Evolutionary conservation across 1,140 invertebrate species (phyloP).

Genomic region (Melanaphis sacchari): DNA sequence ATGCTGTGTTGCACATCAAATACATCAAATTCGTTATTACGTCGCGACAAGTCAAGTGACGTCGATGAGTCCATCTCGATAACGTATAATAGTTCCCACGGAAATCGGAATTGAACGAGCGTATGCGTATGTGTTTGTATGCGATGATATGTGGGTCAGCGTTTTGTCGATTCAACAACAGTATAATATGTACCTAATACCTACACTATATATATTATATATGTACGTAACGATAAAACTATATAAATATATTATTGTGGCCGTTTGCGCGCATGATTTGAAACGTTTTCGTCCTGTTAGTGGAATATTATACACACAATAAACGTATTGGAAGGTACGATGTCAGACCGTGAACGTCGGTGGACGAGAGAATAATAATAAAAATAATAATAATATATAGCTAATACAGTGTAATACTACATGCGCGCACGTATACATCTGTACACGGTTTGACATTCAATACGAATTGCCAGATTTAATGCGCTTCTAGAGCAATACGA

Average conservation of each 20-base stretch:
- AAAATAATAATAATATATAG: not conserved
- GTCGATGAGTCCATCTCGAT: not conserved
- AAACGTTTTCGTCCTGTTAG: conserved; percentile 34
- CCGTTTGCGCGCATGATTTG: not conserved
- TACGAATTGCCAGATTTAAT: not conserved
- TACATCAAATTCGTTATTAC: not conserved
- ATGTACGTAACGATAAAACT: not conserved
- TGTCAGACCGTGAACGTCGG: conserved; percentile 14
- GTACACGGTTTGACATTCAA: not conserved
- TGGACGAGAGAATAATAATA: conserved; percentile 24
- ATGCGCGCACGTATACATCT: not conserved
- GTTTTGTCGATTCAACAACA: conserved; percentile 26
- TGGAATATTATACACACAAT: conserved; percentile 7
- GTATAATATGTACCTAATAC: not conserved
- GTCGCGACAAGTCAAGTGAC: not conserved
- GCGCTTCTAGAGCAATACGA: not conserved
- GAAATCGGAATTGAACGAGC: conserved; percentile 15
- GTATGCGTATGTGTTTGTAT: not conserved
- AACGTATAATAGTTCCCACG: conserved; percentile 12
- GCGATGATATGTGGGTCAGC: conserved; percentile 32
- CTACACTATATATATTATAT: not conserved
- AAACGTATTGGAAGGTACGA: not conserved
- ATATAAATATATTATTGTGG: not conserved
- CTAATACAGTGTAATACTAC: not conserved
- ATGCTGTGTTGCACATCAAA: not conserved